Base-by-base conservation (phyloP, 1,140 invertebrate genomes). In the Zaprionus ornatus region DNA sequence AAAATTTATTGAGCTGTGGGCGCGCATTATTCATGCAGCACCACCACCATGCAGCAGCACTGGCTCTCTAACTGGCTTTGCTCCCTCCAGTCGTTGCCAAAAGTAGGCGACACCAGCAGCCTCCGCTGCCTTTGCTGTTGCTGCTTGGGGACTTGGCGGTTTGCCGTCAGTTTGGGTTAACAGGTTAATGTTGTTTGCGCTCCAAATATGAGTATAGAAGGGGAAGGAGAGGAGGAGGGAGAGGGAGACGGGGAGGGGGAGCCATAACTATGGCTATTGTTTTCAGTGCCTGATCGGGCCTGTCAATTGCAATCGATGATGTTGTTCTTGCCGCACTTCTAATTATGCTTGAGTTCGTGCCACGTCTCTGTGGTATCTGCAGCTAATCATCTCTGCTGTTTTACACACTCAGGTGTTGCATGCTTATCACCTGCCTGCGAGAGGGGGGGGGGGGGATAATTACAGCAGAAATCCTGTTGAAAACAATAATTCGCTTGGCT, bases 1-100 rank as follows among this genome's bases (percentile, higher is more conserved):
- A 91, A 91, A 88, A 91, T 91, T 91, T 91, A 91, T 91, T 91
- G 81, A 91, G 88, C 88, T 91, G 88, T 91, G 88, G 88, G 88
- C 88, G 88, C 88, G 88, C 88, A 91, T 91, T 91, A 91, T 91
- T 91, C 88, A 91, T 91, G 81, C 83, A 86, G 32, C 63, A 40
- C 57, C 5, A 40, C 21, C 40, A 35, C 56, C 80, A n/a, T 40
- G 37, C 37, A 23, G 80, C 74, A 88, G 67, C 68, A 59, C 55
- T 54, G 32, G 52, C 32, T 35, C 32, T 35, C 61, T 13, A 57
- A 29, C 37, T 23, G 40, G 23, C 57, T 50, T n/a, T 40, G 40
- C 21, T 23, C 57, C 29, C n/a, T n/a, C 50, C 45, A 45, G 25
- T 66, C 23, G 63, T 66, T 74, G 69, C 77, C 81, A 84, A 90